Base-by-base conservation (phyloP, 2,113 vertebrate genomes). In the Pygoscelis adeliae region DNA sequence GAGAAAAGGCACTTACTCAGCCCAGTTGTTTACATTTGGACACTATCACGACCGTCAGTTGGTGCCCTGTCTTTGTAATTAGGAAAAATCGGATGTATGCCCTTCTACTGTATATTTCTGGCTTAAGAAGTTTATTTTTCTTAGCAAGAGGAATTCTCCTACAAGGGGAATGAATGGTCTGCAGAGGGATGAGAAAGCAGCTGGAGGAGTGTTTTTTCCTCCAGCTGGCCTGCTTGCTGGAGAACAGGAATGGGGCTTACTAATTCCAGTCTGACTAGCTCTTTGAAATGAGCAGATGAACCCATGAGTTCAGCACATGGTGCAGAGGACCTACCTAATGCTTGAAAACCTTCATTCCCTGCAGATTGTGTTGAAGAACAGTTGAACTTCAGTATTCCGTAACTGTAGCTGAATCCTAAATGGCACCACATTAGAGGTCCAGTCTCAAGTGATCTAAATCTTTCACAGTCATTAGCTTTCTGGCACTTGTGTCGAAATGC, bases 41-140 rank as follows among this genome's bases (percentile, higher is more conserved):
- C 8, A 4, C 20, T 78, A 3, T 55, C 17, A n/a, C 0, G 1
- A 17, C 32, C 56, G 40, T 27, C 9, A 22, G 15, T 30, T 44
- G 52, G 53, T 65, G 58, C 23, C 34, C 36, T 76, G 20, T 32
- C 22, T 77, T 44, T 63, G 38, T 55, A n/a, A 71, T 82, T 16
- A 44, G n/a, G 47, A 94, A 34, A 76, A 52, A 63, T 34, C 32
- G 50, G 13, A 59, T 63, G 8, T 15, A 34, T 69, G 12, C 7
- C 21, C 21, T 91, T 93, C 23, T 65, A 4, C 13, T 46, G 10
- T 50, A 10, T 46, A 20, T 27, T 80, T 72, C 62, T 71, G 69
- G 8, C 19, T 89, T 71, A 23, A 44, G 55, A 27, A 42, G 15
- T 53, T 91, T 62, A 23, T 74, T 90, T 93, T 59, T 10, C 61